These are phyloP conservation scores for Siniperca undulata DNA, from an alignment of 2,797 vertebrate genomes.

Conservation along the genomic window DNA sequence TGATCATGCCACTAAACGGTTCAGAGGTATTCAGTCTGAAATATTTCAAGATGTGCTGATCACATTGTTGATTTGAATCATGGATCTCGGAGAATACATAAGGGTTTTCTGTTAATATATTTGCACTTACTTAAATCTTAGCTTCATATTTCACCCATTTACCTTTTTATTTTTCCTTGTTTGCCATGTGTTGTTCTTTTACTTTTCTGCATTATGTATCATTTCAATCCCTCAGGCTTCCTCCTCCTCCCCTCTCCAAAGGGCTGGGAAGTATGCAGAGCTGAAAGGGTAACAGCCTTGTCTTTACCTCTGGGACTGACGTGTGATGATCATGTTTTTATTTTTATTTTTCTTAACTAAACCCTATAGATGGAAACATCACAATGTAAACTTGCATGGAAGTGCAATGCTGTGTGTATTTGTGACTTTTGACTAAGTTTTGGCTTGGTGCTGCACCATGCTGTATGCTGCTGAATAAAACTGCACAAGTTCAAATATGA, in stretches of 20 bases:
- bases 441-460: neutral
- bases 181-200: neutral
- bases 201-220: constrained; percentile 19
- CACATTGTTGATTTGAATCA: neutral
- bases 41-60: neutral
- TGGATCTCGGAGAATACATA: neutral
- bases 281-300: constrained; percentile 57
- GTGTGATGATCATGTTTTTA: constrained; percentile 36
- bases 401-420: constrained; percentile 17
- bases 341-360: constrained; percentile 33
- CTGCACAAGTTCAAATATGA: neutral
- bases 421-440: neutral
- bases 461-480: neutral
- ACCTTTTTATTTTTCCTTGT: neutral
- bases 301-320: constrained; percentile 19
- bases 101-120: neutral
- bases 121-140: neutral
- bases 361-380: neutral
- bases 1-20: neutral
- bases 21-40: neutral
- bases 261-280: constrained; percentile 28
- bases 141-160: neutral
- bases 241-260: constrained; percentile 2
- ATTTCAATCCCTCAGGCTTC: constrained; percentile 41
- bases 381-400: constrained; percentile 32